phyloP scores from a whole-genome alignment of 1,140 invertebrate species.

The Eciton burchellii region DNA sequence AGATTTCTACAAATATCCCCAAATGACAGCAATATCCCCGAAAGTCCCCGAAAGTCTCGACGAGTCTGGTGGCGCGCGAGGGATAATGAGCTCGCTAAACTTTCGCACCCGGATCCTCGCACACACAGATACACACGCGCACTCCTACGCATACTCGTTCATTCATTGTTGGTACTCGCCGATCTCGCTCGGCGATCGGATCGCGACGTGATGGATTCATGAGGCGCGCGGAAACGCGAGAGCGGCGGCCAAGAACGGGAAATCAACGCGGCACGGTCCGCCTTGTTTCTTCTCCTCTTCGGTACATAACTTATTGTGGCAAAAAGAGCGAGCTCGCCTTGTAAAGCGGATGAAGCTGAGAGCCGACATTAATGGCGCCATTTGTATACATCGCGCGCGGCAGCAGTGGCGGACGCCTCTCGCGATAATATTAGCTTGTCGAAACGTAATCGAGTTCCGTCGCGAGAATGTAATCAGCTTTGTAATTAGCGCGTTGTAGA shows the following conservation, averaged over 20 bases:
- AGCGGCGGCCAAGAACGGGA: slow-evolving; percentile 46
- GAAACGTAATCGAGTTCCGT: slow-evolving; percentile 32
- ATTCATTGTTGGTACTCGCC: slow-evolving; percentile 1
- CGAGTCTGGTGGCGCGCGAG: neutral
- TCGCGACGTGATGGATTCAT: slow-evolving; percentile 48
- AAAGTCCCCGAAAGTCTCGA: neutral
- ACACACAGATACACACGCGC: too few relatives aligned
- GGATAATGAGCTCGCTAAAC: slow-evolving; percentile 18
- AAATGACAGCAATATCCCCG: neutral
- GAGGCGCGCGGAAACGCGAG: slow-evolving; percentile 43
- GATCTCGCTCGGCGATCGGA: slow-evolving; percentile 40
- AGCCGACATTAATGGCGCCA: slow-evolving; percentile 57
- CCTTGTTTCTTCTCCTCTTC: slow-evolving; percentile 23
- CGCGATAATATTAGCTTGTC: slow-evolving; percentile 35
- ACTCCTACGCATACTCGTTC: too few relatives aligned
- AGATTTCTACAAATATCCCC: too few relatives aligned
- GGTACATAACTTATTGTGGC: slow-evolving; percentile 45
- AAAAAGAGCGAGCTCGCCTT: slow-evolving; percentile 42
- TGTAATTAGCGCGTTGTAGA: neutral
- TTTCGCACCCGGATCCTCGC: slow-evolving; percentile 14
- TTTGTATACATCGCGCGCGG: slow-evolving; percentile 41
- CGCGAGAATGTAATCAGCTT: neutral
- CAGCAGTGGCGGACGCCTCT: slow-evolving; percentile 8
- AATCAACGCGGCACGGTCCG: slow-evolving; percentile 40
- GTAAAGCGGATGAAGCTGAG: slow-evolving; percentile 50